Evolutionary conservation across 2,113 vertebrate genomes (phyloP).

Genomic region (Heliornis fulica): DNA sequence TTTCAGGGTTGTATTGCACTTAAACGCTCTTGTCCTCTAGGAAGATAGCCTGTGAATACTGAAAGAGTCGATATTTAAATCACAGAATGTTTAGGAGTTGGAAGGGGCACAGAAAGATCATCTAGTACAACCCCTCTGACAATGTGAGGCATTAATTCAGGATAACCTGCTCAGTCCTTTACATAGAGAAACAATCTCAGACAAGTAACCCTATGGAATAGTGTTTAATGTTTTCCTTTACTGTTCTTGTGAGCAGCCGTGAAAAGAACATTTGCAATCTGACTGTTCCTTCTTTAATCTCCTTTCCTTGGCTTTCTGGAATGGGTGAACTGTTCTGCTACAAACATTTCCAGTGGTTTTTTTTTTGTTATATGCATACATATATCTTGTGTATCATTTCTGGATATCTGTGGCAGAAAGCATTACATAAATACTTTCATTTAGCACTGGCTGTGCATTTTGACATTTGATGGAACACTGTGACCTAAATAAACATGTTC

Average conservation of each 20-base stretch:
- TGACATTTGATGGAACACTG: background rate
- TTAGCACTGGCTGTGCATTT: background rate
- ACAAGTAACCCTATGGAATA: background rate
- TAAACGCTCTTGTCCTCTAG: background rate
- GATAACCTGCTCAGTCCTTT: background rate
- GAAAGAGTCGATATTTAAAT: background rate
- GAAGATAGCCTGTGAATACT: background rate
- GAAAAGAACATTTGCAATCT: background rate
- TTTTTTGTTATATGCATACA: background rate
- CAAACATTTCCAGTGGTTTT: background rate
- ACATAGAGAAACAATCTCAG: accelerated
- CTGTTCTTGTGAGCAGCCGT: background rate
- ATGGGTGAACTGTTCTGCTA: background rate
- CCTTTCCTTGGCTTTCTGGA: background rate
- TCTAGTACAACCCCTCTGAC: no score
- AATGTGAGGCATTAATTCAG: background rate
- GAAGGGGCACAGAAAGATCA: no score
- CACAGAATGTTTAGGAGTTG: no score
- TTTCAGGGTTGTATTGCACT: background rate
- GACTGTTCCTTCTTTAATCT: background rate
- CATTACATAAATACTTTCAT: background rate
- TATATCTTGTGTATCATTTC: background rate
- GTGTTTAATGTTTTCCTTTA: background rate
- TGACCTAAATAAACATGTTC: conserved; percentile 1
- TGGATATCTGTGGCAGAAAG: background rate